Conservation (phyloP, 2,797 vertebrate species). For the Semaprochilodus insignis region DNA sequence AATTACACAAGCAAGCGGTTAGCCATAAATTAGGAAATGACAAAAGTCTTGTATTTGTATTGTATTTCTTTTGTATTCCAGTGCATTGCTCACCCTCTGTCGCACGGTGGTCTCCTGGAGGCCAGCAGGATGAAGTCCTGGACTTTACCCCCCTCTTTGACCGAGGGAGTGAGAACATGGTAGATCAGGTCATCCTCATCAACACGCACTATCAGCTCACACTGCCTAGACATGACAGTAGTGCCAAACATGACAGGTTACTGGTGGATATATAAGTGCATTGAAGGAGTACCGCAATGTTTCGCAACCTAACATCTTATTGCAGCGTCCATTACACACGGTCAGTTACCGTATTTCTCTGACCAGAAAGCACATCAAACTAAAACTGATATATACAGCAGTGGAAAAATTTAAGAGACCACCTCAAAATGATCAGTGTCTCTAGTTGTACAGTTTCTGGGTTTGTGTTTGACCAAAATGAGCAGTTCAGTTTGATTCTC, state of each 20-base stretch:
- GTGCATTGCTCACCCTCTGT: slow-evolving; percentile 77
- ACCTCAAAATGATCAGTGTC: too few relatives aligned
- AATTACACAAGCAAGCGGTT: neutral
- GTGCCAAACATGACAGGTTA: too few relatives aligned
- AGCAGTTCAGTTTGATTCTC: too few relatives aligned
- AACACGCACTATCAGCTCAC: slow-evolving; percentile 84
- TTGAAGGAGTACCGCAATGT: too few relatives aligned
- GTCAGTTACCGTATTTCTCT: neutral
- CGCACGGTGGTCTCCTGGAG: slow-evolving; percentile 86
- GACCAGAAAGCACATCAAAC: too few relatives aligned
- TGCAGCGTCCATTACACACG: too few relatives aligned
- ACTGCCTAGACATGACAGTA: slow-evolving; percentile 73
- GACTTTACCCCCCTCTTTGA: slow-evolving; percentile 70
- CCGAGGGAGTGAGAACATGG: slow-evolving; percentile 82
- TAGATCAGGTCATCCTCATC: slow-evolving; percentile 90
- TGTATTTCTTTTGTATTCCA: neutral
- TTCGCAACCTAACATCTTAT: neutral
- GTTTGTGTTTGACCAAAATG: too few relatives aligned
- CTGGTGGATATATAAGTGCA: too few relatives aligned
- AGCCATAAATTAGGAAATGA: neutral
- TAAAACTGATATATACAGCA: too few relatives aligned
- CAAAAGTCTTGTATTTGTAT: too few relatives aligned
- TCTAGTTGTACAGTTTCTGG: too few relatives aligned
- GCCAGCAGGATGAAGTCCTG: slow-evolving; percentile 93
- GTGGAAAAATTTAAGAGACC: too few relatives aligned